Conservation (phyloP, 2,113 vertebrate species). For the Polypterus bichir region DNA sequence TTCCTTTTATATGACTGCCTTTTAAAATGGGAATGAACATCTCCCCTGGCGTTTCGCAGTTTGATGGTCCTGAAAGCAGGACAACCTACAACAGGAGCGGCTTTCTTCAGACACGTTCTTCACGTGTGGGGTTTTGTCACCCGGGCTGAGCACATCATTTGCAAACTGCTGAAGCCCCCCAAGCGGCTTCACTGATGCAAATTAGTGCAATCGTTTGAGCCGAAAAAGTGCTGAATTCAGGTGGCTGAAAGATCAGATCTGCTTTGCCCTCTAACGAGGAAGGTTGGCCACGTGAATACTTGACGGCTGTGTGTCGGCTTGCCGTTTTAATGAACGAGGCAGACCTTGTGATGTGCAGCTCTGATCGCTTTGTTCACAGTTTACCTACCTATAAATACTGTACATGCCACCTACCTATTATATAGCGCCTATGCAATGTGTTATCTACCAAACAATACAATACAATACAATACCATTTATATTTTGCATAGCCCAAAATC, state of each 20-base stretch:
- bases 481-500: too few species aligned
- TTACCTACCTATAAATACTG: too few species aligned
- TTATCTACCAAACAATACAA: too few species aligned
- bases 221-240: conserved; percentile 32
- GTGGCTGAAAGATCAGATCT: conserved; percentile 27
- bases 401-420: too few species aligned
- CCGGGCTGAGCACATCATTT: conserved; percentile 34
- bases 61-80: neutral
- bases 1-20: neutral
- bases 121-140: conserved; percentile 26
- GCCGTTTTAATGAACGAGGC: too few species aligned
- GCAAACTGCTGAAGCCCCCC: conserved; percentile 26
- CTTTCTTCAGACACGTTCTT: conserved; percentile 20
- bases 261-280: too few species aligned
- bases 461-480: too few species aligned
- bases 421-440: too few species aligned
- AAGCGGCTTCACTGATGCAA: conserved; percentile 30
- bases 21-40: conserved; percentile 15
- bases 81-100: neutral
- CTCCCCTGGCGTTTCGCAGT: conserved; percentile 7
- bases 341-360: too few species aligned
- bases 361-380: too few species aligned
- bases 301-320: too few species aligned
- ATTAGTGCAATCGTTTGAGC: conserved; percentile 32
- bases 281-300: too few species aligned